Base-by-base conservation (phyloP, 1,140 invertebrate genomes). In the Cydia fagiglandana region DNA sequence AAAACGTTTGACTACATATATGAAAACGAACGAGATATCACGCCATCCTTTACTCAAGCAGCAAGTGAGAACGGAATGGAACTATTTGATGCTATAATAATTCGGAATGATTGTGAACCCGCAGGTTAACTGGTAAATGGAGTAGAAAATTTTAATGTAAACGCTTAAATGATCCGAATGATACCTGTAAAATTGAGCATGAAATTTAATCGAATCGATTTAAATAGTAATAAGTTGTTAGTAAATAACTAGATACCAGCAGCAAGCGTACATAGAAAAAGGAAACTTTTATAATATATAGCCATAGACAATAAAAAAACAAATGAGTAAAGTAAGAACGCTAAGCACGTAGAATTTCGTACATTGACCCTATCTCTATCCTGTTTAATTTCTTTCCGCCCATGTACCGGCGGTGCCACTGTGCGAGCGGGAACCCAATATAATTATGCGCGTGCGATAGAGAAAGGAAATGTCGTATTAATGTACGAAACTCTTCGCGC, bases 111-210 rank as follows among this genome's bases (percentile, higher is more conserved):
- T 10, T 10, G 64, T 38, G 28, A 68, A 38, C 30, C 30, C 15
- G 15, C 13, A 34, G 64, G 64, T 68, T 68, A 68, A 68, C 12
- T 38, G 64, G 5, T 34, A 68, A 68, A n/a, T 68, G 64, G 15
- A 68, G 64, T 68, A 68, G 30, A 68, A 68, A 68, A 68, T 68
- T 68, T 68, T 6, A 68, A 68, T 41, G 64, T 83, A 78, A 84
- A 80, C 80, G 80, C 77, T 84, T 73, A 74, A 78, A 76, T 70
- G 75, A 77, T 61, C 17, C 68, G 74, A 76, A 75, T 75, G 20
- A 68, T 45, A 34, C n/a, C 73, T 77, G 76, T 76, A 73, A 77
- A 80, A 78, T 76, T 66, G 50, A 73, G 73, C 76, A 76, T 78
- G 75, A 34, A 66, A 76, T 79, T 79, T 50, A 70, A 73, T 75